Evolutionary conservation across 2,888 invertebrate species (phyloP), one percentile per base, ranked within the genome.

Genomic region (Drosophila cracens): DNA sequence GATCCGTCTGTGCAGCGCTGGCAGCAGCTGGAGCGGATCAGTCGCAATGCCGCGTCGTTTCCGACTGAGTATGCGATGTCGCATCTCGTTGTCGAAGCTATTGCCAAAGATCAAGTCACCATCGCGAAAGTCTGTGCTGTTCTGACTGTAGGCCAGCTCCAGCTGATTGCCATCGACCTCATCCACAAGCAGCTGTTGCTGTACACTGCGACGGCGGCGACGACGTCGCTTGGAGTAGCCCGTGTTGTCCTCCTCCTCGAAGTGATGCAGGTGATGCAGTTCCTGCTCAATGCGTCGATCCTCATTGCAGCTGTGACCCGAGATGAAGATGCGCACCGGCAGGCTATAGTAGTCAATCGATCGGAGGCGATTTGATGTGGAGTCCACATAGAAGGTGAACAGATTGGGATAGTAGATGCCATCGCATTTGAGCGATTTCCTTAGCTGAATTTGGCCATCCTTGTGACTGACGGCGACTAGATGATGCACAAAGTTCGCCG

Each of bases 321-420:
- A 95, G 40, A 97, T 95, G 79, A 97, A 94, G 62, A 97, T 94
- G 76, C 97, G 94, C 70, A 97, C 94, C 1, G 97, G 97, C 66
- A 97, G 92, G 89, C 97, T 97, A 90, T 97, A 97, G 92, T 97
- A 97, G 91, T 97, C 97, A 74, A 97, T 96, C 81, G 96, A 96
- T 56, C 96, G 94, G 74, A 96, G 94, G 63, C 96, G 94, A 85
- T 96, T 96, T 74, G 97, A 96, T 59, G 96, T 96, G 40, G 97
- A 97, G 92, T 98, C 97, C 72, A 98, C 96, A 93, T 97, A 97
- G 91, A 97, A 95, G 6, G 97, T 97, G 92, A 98, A 97, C 65
- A 97, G 94, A 88, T 96, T 96, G 0, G 97, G 97, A 91, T 97
- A 97, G 80, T 96, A 95, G 38, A 97, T 94, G 74, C 97, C 97